Base-by-base conservation (phyloP, 2,113 vertebrate species). In the Propithecus coquereli region DNA sequence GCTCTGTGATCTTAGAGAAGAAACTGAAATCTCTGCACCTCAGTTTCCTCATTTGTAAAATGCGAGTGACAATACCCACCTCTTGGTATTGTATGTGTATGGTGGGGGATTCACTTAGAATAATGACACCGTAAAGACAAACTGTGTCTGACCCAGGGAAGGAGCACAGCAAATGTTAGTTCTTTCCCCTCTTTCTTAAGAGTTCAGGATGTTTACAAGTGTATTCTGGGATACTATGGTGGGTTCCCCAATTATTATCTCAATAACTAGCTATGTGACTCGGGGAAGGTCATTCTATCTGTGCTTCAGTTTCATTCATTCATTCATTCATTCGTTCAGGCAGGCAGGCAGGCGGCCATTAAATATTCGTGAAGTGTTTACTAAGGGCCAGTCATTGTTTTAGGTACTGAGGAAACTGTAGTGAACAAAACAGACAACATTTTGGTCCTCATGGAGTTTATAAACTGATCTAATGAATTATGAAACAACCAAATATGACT, bases 401-500 rank as follows among this genome's bases (percentile, higher is more conserved):
- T 74, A 90, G 27, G 52, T 80, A 57, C n/a, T 59, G 65, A 80
- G 45, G 50, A 94, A 82, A 43, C 32, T 45, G 18, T 27, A 96
- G 13, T 61, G 73, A 83, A 91, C 32, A 89, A 96, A 95, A 77
- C 40, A 94, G 80, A 85, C 77, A 59, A 50, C 93, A 79, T 73
- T 91, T 94, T 71, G 47, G 57, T 20, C 37, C 76, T 66, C 9
- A 2, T 71, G 43, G 79, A 76, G 57, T 93, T 91, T 90, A 83
- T 91, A 90, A 91, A 93, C 27, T 47, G 57, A 96, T 82, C 30
- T 50, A 68, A 71, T 93, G 94, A 94, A 86, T 93, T 85, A 63
- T 65, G 88, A 86, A 80, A 88, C 77, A 87, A 52, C 34, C 20
- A 88, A 96, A 82, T 63, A 22, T n/a, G 40, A 40, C 59, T 92